phyloP scores from a whole-genome alignment of 2,797 vertebrate genomes.

The Dromococcyx pavoninus region DNA sequence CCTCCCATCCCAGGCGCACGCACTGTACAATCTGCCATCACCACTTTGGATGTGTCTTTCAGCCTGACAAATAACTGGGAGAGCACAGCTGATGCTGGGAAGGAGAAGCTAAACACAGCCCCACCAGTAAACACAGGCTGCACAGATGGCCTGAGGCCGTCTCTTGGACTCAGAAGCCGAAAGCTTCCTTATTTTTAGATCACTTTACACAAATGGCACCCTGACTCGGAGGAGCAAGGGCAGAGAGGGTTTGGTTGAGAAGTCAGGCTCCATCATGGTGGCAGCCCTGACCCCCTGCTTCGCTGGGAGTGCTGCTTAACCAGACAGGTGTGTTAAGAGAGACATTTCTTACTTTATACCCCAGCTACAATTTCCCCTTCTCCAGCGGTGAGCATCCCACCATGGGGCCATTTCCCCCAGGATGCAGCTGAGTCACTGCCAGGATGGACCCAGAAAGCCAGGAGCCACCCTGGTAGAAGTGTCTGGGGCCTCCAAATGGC shows the following conservation, averaged over 20 bases:
- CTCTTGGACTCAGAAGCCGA: neutral
- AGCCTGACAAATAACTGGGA: neutral
- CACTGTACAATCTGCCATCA: neutral
- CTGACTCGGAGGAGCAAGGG: neutral
- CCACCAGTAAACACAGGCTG: neutral
- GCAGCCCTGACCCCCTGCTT: neutral
- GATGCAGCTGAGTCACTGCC: neutral
- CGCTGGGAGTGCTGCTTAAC: neutral
- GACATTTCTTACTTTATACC: neutral
- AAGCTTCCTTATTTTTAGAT: neutral
- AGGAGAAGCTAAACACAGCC: neutral
- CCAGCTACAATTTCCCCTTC: neutral
- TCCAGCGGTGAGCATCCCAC: too few relatives aligned
- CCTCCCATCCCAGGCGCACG: neutral
- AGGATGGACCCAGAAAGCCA: neutral
- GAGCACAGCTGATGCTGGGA: neutral
- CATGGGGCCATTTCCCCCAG: neutral
- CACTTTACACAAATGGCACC: neutral
- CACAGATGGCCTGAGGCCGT: neutral
- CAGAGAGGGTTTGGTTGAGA: too few relatives aligned
- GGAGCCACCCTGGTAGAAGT: neutral
- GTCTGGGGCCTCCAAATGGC: accelerated
- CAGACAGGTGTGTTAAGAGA: neutral
- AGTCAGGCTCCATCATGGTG: accelerated
- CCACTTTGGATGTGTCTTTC: accelerated